Evolutionary conservation across 2,888 invertebrate species (phyloP).

Genomic region (Alitta virens): DNA sequence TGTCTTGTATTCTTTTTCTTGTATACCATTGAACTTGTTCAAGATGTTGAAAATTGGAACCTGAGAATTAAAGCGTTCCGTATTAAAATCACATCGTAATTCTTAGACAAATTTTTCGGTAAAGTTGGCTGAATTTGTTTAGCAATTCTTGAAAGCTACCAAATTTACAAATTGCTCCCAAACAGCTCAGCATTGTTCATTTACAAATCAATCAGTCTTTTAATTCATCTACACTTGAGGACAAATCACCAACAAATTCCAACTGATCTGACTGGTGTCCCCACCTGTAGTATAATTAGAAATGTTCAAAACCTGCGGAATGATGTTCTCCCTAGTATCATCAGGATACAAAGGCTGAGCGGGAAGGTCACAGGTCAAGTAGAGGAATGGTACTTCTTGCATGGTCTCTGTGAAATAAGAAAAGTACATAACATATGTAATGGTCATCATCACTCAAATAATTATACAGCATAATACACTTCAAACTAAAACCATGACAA

Average conservation of each 20-base stretch:
- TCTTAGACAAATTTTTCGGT: too few relatives aligned
- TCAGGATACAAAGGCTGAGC: slow-evolving; percentile 94
- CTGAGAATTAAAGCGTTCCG: slow-evolving; percentile 59
- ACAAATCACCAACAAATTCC: too few relatives aligned
- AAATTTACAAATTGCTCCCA: neutral
- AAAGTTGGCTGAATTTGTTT: neutral
- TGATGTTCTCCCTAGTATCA: slow-evolving; percentile 96
- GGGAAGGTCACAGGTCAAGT: slow-evolving; percentile 95
- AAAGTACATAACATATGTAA: too few relatives aligned
- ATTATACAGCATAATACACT: too few relatives aligned
- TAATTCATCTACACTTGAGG: too few relatives aligned
- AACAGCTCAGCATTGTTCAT: too few relatives aligned
- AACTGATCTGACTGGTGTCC: too few relatives aligned
- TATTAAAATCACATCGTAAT: neutral
- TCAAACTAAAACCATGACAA: too few relatives aligned
- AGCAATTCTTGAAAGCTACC: neutral
- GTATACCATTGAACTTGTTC: slow-evolving; percentile 92
- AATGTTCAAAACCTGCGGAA: slow-evolving; percentile 87
- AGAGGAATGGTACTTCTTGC: slow-evolving; percentile 90
- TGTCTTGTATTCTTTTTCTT: slow-evolving; percentile 97
- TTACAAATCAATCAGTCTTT: too few relatives aligned
- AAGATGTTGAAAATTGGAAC: slow-evolving; percentile 90
- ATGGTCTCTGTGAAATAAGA: slow-evolving; percentile 55
- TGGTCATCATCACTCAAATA: too few relatives aligned
- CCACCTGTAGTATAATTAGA: too few relatives aligned